Evolutionary conservation across 1,140 invertebrate genomes (phyloP).

Genomic region (Drosophila trapezifrons): DNA sequence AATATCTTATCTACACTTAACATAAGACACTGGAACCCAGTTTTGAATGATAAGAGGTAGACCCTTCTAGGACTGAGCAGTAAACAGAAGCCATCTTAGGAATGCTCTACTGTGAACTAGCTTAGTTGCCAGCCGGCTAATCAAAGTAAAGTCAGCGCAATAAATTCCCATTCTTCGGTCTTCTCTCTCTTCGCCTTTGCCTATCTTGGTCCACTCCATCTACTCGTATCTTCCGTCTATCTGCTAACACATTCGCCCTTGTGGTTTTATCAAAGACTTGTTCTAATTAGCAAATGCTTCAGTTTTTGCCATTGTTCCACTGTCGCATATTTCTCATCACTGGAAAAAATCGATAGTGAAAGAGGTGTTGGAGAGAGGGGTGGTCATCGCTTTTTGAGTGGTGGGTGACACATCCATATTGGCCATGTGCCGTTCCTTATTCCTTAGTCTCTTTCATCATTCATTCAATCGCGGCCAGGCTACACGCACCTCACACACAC

Average conservation of each 20-base stretch:
- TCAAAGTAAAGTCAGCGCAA: slow-evolving; percentile 23
- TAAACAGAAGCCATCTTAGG: background rate
- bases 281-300: slow-evolving; percentile 60
- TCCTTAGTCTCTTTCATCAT: slow-evolving; percentile 52
- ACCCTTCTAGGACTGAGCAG: too few species aligned
- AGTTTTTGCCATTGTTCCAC: slow-evolving; percentile 20
- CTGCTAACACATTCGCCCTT: slow-evolving; percentile 49
- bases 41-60: too few species aligned
- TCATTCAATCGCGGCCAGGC: slow-evolving; percentile 54
- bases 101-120: slow-evolving; percentile 1
- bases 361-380: background rate
- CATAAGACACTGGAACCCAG: background rate
- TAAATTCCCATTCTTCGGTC: slow-evolving; percentile 19
- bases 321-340: background rate
- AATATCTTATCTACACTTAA: too few species aligned
- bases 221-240: slow-evolving; percentile 11
- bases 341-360: slow-evolving; percentile 43
- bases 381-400: slow-evolving; percentile 40
- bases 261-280: slow-evolving; percentile 38
- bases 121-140: slow-evolving; percentile 45
- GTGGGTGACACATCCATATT: slow-evolving; percentile 58
- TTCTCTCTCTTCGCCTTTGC: slow-evolving; percentile 12
- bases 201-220: slow-evolving; percentile 27
- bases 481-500: slow-evolving; percentile 44
- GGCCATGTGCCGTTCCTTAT: slow-evolving; percentile 41